phyloP scores from a whole-genome alignment of 1,140 invertebrate species.

The Pteromalus puparum region DNA sequence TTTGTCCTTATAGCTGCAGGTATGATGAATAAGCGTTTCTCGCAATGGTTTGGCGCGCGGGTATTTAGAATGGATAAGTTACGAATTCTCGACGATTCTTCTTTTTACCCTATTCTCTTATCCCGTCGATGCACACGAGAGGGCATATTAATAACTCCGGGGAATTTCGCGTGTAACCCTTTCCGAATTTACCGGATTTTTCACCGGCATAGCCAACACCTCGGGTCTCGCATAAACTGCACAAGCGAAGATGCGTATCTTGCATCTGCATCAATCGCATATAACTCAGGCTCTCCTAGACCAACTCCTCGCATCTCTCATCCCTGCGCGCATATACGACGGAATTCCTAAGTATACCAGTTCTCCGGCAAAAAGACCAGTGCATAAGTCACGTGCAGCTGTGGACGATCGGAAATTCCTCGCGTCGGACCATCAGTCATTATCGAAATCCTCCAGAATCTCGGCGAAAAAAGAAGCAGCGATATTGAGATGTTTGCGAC shows the following conservation, averaged over 20 bases:
- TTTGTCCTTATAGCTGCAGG: not conserved
- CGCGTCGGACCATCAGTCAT: conserved; percentile 45
- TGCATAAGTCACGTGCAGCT: too few relatives aligned
- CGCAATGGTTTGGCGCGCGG: too few relatives aligned
- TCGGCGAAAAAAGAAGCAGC: conserved; percentile 31
- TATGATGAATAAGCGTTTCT: not conserved
- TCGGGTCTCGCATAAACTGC: not conserved
- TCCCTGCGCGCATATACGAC: not conserved
- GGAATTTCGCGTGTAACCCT: not conserved
- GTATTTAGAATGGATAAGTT: too few relatives aligned
- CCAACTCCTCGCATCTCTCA: not conserved
- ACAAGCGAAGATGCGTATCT: not conserved
- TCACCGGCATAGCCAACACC: not conserved
- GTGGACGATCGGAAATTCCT: conserved; percentile 48
- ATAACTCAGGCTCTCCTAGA: not conserved
- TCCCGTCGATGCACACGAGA: too few relatives aligned
- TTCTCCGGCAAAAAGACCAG: not conserved
- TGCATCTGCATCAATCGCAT: not conserved
- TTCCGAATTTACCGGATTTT: not conserved
- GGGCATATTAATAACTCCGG: too few relatives aligned
- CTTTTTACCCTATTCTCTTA: too few relatives aligned
- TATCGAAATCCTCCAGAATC: conserved; percentile 46
- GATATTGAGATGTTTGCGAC: conserved; percentile 64
- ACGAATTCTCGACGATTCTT: too few relatives aligned
- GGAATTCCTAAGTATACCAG: not conserved